Evolutionary conservation across 2,888 invertebrate genomes (phyloP).

Genomic region (Philonicus albiceps): DNA sequence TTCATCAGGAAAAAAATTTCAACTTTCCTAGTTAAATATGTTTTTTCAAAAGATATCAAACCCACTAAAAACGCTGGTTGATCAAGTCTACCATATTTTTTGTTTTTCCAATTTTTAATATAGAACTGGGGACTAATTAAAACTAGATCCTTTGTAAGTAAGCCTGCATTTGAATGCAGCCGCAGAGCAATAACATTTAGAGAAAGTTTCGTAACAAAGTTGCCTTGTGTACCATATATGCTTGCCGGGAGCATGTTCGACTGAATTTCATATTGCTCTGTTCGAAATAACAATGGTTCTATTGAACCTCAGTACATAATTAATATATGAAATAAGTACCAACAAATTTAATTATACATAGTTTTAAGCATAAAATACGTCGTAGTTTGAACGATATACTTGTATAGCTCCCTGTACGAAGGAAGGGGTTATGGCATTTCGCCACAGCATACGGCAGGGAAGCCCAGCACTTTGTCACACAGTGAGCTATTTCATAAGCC

Average conservation of each 20-base stretch:
- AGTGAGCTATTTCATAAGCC: neutral
- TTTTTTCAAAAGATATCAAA: too few species aligned
- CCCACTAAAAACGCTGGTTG: too few species aligned
- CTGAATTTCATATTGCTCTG: neutral
- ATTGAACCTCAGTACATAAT: neutral
- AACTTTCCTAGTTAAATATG: too few species aligned
- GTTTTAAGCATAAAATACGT: neutral
- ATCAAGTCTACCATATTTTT: too few species aligned
- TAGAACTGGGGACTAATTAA: neutral
- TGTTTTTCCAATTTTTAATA: neutral
- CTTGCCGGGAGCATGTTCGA: neutral
- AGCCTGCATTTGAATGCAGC: neutral
- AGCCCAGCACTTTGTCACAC: neutral
- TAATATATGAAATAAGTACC: constrained; percentile 15
- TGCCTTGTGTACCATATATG: neutral
- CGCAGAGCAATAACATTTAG: neutral
- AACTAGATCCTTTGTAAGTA: neutral
- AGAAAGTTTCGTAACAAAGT: neutral
- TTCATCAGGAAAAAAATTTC: too few species aligned
- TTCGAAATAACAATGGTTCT: neutral
- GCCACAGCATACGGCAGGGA: neutral
- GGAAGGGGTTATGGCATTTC: neutral
- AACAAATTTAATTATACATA: constrained; percentile 25
- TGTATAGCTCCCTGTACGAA: neutral
- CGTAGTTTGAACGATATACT: neutral